Evolutionary conservation across 2,113 vertebrate genomes (phyloP), one percentile per base, ranked within the genome.

Genomic region (Megaleporinus macrocephalus): DNA sequence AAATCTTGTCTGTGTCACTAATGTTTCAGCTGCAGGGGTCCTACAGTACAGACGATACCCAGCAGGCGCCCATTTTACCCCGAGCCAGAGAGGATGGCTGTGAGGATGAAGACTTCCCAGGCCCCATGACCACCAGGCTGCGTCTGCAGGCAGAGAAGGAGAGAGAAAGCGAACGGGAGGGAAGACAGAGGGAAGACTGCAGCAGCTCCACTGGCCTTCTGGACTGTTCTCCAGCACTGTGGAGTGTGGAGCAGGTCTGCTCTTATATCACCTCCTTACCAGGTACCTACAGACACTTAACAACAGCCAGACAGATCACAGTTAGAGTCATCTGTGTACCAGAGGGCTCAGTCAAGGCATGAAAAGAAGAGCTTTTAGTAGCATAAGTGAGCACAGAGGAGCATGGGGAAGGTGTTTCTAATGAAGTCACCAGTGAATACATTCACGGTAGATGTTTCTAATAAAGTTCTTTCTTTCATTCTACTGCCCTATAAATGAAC

Each of bases 241-340:
- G 97, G 97, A 96, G 92, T 1, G 96, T 98, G 0, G 95, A 97
- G 83, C 95, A 97, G 85, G 97, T 98, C 13, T 98, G 96, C 94
- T 93, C 94, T 75, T 98, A 95, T 72, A 96, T 98, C 86, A 95
- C 80, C 89, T 95, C 95, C 77, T 90, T 98, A 85, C 97, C 96
- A 88, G 97, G 97, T 98, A 94, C 27, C 49, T 44, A 44, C 41
- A 44, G 9, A 44, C 9, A 1, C 36, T 36, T 7, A 36, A 3
- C 36, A 3, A 36, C 36, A 36, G 36, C 3, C 7, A 36, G 36
- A 7, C 36, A 4, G 36, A 4, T 36, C 36, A 36, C 36, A 36
- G n/a, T n/a, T n/a, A n/a, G n/a, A n/a, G n/a, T n/a, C n/a, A n/a
- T n/a, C n/a, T n/a, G n/a, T n/a, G n/a, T n/a, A n/a, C n/a, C n/a